These are phyloP conservation scores for Myripristis murdjan DNA, from an alignment of 2,797 vertebrate species.

Conservation along the genomic window DNA sequence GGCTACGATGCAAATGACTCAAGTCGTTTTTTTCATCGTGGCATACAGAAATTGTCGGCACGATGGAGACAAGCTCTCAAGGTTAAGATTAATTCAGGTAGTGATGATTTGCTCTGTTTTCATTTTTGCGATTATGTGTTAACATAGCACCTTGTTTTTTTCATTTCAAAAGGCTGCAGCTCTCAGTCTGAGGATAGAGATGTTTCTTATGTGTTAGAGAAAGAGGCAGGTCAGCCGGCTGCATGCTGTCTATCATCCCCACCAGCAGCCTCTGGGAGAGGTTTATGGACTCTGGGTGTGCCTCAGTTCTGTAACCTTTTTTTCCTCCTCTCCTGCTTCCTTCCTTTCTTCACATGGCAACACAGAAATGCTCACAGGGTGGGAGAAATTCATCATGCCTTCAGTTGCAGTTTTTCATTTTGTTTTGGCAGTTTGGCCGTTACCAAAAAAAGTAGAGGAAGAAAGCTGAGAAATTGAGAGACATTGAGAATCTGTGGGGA, in stretches of 20 bases:
- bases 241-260: conserved; percentile 59
- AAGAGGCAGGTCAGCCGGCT: conserved; percentile 46
- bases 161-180: conserved; percentile 44
- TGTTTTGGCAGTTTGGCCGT: conserved; percentile 22
- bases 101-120: conserved; percentile 47
- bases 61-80: conserved; percentile 39
- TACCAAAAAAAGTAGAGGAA: conserved; percentile 27
- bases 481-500: conserved; percentile 50
- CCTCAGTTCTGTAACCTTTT: conserved; percentile 49
- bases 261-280: conserved; percentile 55
- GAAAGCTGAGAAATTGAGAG: conserved; percentile 42
- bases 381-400: conserved; percentile 49
- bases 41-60: conserved; percentile 18
- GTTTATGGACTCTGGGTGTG: conserved; percentile 59
- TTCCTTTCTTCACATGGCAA: conserved; percentile 12
- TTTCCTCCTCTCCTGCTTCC: conserved; percentile 21
- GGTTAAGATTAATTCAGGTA: conserved; percentile 44
- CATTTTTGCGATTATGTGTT: conserved; percentile 48
- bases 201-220: conserved; percentile 43
- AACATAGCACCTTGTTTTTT: conserved; percentile 38
- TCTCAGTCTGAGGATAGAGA: conserved; percentile 46
- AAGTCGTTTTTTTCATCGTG: background rate
- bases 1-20: no score
- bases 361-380: conserved; percentile 25
- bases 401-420: conserved; percentile 53